These are phyloP conservation scores for Cactoblastis cactorum DNA, from an alignment of 2,888 invertebrate genomes.

Conservation along the genomic window DNA sequence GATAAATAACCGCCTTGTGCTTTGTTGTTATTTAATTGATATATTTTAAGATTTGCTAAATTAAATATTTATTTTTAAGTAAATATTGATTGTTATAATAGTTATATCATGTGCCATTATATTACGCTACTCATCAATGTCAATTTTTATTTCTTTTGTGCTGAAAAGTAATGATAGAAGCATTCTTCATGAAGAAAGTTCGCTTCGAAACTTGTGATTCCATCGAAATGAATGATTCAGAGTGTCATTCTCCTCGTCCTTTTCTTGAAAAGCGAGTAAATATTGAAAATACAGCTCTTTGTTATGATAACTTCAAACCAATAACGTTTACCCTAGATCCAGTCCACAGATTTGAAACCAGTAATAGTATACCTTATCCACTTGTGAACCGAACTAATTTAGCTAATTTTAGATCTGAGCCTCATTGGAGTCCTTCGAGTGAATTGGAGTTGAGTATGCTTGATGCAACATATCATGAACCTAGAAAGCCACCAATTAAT, in stretches of 20 bases:
- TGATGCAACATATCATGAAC: constrained; percentile 43
- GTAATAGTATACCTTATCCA: constrained; percentile 60
- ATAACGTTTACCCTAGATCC: constrained; percentile 51
- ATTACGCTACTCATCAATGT: not conserved
- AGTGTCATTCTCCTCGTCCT: constrained; percentile 68
- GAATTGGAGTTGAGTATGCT: constrained; percentile 66
- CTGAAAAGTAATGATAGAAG: constrained; percentile 12
- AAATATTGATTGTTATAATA: too few relatives aligned
- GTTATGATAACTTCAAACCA: constrained; percentile 30
- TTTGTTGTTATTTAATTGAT: too few relatives aligned
- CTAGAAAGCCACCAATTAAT: constrained; percentile 22
- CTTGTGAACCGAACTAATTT: constrained; percentile 45
- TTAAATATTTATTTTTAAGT: constrained; percentile 42
- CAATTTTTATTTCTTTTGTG: not conserved
- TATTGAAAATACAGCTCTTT: constrained; percentile 29
- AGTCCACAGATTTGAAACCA: constrained; percentile 52
- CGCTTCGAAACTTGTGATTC: constrained; percentile 52
- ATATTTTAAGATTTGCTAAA: not conserved
- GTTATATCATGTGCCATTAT: not conserved
- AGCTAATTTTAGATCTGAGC: constrained; percentile 24
- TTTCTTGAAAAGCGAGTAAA: constrained; percentile 43
- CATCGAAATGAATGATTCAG: constrained; percentile 48
- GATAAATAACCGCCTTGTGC: too few relatives aligned
- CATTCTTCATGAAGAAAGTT: constrained; percentile 63
- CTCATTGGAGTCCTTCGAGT: constrained; percentile 48